Conservation (phyloP, 2,888 invertebrate genomes). For the Drosophila cyrtoloma region DNA sequence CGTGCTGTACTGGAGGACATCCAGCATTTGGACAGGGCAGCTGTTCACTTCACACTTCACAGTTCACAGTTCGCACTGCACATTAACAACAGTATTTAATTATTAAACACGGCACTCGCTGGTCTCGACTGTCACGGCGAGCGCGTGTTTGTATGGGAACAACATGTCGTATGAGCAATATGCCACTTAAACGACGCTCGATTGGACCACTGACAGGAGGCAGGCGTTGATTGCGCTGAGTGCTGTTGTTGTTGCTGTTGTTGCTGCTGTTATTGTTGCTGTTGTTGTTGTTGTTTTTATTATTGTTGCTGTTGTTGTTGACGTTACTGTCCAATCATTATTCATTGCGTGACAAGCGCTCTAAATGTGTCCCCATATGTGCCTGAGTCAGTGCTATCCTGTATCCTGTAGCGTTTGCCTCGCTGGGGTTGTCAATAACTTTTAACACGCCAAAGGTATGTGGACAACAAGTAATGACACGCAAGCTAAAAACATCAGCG, state of each 20-base stretch:
- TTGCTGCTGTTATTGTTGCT: conserved; percentile 29
- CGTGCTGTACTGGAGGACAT: conserved; percentile 12
- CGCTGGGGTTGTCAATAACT: conserved; percentile 69
- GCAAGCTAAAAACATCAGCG: conserved; percentile 38
- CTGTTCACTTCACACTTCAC: conserved; percentile 23
- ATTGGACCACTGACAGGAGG: conserved; percentile 67
- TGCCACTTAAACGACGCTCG: conserved; percentile 74
- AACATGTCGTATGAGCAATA: conserved; percentile 76
- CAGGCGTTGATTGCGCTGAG: conserved; percentile 62
- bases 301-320: conserved; percentile 34
- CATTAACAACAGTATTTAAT: conserved; percentile 72
- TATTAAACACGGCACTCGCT: conserved; percentile 61
- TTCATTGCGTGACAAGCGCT: conserved; percentile 79
- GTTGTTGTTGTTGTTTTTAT: conserved; percentile 2
- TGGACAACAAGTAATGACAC: conserved; percentile 51
- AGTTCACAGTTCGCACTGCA: conserved; percentile 33
- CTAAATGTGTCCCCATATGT: conserved; percentile 62
- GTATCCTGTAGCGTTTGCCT: conserved; percentile 27
- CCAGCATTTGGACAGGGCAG: conserved; percentile 23
- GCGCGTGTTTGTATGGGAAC: conserved; percentile 31
- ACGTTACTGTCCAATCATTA: conserved; percentile 69
- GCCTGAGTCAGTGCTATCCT: conserved; percentile 15
- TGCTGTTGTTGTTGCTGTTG: conserved; percentile 7
- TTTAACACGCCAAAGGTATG: conserved; percentile 68
- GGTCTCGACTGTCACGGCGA: conserved; percentile 23